Base-by-base conservation (phyloP, 2,113 vertebrate genomes). In the Neogobius melanostomus region DNA sequence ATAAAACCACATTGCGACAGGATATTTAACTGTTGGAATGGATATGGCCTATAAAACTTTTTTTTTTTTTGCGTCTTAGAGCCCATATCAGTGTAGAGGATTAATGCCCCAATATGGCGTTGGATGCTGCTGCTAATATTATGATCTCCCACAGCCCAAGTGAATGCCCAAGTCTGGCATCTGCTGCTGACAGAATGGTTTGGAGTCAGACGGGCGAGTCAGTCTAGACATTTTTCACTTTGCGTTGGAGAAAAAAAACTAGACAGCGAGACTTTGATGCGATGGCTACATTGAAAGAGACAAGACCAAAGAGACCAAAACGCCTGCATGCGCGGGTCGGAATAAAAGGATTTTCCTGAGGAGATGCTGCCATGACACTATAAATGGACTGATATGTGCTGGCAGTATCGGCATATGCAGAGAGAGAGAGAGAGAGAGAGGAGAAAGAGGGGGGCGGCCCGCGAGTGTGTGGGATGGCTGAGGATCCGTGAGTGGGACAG, bases 401-500 rank as follows among this genome's bases (percentile, higher is more conserved):
- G 52, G 69, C 66, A 74, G 48, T 51, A 48, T 57, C 45, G 68
- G 65, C 11, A 45, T 16, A 72, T 70, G 48, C 2, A 68, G 68
- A 65, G 65, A 5, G 50, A 57, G 15, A 9, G 3, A 9, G 15
- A 17, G 8, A 9, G 8, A 8, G 52, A 53, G n/a, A 8, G 52
- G 21, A 21, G 21, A 21, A 21, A 21, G 21, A 21, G 21, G 21
- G 28, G 6, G 28, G 52, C 15, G 10, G 7, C 36, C 49, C 12
- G 9, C 12, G 53, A 10, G 54, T 28, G 8, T 57, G 45, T 11
- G 11, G 51, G 47, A 36, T 64, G 28, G 50, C 63, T 75, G 77
- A 79, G 69, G 75, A 72, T 82, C 69, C 62, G 75, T 85, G 79
- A 74, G 75, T 50, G 69, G 76, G 74, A 72, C 69, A 71, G 16